phyloP scores from a whole-genome alignment of 2,797 vertebrate genomes.

The Tinamus major region DNA sequence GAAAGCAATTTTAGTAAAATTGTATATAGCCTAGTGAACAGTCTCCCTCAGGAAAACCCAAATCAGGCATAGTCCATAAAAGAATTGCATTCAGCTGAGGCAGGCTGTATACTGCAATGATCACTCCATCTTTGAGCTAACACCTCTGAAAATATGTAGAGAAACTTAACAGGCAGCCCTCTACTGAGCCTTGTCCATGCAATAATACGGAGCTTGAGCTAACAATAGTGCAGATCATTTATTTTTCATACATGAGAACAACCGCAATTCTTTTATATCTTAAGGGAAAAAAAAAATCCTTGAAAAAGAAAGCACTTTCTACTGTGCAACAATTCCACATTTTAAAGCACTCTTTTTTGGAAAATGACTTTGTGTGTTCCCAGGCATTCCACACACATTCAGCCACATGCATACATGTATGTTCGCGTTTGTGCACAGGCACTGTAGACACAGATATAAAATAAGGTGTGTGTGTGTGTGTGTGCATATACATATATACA shows the following conservation, averaged over 20 bases:
- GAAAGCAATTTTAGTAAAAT: slow-evolving; percentile 40
- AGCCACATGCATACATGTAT: neutral
- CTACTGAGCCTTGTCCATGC: slow-evolving; percentile 20
- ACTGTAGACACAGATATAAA: slow-evolving; percentile 5
- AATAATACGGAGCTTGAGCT: slow-evolving; percentile 35
- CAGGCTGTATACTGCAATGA: slow-evolving; percentile 54
- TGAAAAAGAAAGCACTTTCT: neutral
- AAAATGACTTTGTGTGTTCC: neutral
- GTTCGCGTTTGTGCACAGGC: neutral
- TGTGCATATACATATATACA: neutral
- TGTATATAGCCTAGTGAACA: slow-evolving; percentile 33
- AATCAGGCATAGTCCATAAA: neutral
- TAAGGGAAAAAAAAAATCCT: neutral
- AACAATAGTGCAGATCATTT: slow-evolving; percentile 26
- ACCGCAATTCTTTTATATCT: neutral
- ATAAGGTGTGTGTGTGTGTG: neutral
- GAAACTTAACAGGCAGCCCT: slow-evolving; percentile 23
- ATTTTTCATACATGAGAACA: slow-evolving; percentile 27
- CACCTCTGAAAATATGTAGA: neutral
- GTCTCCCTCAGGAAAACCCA: slow-evolving; percentile 31
- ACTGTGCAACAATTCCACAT: neutral
- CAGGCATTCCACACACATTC: neutral
- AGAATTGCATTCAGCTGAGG: slow-evolving; percentile 55
- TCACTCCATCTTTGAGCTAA: slow-evolving; percentile 46
- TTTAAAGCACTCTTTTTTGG: neutral